Conservation (phyloP, 1,140 invertebrate genomes). For the Pinna nobilis region DNA sequence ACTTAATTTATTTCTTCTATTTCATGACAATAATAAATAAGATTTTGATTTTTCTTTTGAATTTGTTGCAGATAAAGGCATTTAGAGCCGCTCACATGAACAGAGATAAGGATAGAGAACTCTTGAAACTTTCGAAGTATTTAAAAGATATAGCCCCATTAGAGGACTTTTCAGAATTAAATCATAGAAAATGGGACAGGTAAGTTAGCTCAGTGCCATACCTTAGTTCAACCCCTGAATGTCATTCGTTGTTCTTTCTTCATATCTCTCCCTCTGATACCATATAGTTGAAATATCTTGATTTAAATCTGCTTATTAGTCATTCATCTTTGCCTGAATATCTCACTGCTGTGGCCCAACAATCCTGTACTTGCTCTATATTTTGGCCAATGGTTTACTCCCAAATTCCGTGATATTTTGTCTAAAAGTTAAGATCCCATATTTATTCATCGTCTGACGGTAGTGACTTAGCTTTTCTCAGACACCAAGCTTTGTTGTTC, state of each 20-base stretch:
- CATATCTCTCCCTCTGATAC: background rate
- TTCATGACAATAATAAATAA: too few species aligned
- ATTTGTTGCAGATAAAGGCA: conserved; percentile 82
- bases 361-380: too few species aligned
- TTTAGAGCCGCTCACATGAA: conserved; percentile 94
- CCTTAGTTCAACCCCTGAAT: background rate
- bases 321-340: too few species aligned
- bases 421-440: too few species aligned
- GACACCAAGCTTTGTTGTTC: too few species aligned
- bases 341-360: too few species aligned
- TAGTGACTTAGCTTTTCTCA: too few species aligned
- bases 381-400: too few species aligned
- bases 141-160: conserved; percentile 88
- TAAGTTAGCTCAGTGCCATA: too few species aligned
- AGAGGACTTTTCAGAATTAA: conserved; percentile 88
- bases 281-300: background rate
- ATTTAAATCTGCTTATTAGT: background rate
- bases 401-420: too few species aligned
- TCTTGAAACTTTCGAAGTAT: conserved; percentile 89
- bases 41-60: background rate
- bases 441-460: too few species aligned
- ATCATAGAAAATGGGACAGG: conserved; percentile 93
- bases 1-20: too few species aligned
- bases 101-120: conserved; percentile 87
- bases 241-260: background rate